These are phyloP conservation scores for Leptobrachium leishanense DNA, from an alignment of 2,113 vertebrate genomes.

Conservation along the genomic window DNA sequence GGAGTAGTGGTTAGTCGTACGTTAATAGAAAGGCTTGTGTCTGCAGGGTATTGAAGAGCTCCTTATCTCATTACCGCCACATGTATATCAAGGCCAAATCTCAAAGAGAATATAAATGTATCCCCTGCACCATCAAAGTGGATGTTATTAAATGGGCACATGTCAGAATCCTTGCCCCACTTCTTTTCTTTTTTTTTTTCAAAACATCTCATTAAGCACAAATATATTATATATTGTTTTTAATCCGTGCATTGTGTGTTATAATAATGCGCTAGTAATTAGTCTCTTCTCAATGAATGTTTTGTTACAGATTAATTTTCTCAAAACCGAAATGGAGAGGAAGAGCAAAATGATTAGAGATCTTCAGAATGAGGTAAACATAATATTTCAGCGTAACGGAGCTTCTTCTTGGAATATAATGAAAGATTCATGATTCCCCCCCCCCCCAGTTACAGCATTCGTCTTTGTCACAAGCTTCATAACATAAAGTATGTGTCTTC, in stretches of 20 bases:
- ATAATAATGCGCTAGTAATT: not conserved
- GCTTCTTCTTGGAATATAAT: no score
- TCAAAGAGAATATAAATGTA: slow-evolving; percentile 2
- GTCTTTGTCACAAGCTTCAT: no score
- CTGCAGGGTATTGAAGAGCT: not conserved
- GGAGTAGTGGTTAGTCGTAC: slow-evolving; percentile 8
- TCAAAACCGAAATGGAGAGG: slow-evolving; percentile 97
- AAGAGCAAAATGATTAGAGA: slow-evolving; percentile 97
- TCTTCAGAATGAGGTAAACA: slow-evolving; percentile 91
- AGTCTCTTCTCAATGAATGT: not conserved
- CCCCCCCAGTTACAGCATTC: no score
- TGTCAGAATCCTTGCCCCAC: not conserved
- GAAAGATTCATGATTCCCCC: no score
- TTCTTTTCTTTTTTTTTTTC: not conserved
- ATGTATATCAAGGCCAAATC: not conserved
- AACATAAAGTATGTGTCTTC: no score
- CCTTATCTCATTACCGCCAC: slow-evolving; percentile 21
- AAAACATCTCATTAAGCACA: not conserved
- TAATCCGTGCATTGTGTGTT: not conserved
- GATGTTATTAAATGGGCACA: not conserved
- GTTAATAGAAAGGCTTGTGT: slow-evolving; percentile 12
- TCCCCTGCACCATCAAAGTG: not conserved
- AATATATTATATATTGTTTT: slow-evolving; percentile 18
- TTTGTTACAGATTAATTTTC: slow-evolving; percentile 85
- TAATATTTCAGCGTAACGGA: not conserved